phyloP scores from a whole-genome alignment of 1,140 invertebrate genomes.

The Asbolus verrucosus region DNA sequence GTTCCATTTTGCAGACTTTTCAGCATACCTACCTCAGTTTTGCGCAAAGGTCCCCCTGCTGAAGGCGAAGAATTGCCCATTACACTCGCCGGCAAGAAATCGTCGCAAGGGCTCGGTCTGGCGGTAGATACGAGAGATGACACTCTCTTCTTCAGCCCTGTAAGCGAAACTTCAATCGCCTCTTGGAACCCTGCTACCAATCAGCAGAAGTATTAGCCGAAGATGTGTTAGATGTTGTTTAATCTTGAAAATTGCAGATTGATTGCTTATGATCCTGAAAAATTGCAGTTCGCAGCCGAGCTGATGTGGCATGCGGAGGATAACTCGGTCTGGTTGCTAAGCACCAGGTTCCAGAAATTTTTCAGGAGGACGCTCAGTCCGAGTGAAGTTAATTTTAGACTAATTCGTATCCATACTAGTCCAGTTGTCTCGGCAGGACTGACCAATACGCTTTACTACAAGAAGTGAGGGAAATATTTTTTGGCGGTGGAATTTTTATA shows the following conservation, averaged over 20 bases:
- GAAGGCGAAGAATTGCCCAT: conserved; percentile 79
- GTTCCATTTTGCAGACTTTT: conserved; percentile 70
- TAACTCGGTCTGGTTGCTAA: conserved; percentile 76
- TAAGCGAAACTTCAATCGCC: conserved; percentile 82
- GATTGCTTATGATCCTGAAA: conserved; percentile 75
- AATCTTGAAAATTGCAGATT: conserved; percentile 67
- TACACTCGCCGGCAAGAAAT: conserved; percentile 81
- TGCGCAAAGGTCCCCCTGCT: conserved; percentile 76
- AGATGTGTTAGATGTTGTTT: neutral
- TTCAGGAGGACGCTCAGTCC: conserved; percentile 73
- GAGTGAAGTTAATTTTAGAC: conserved; percentile 73
- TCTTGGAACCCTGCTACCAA: conserved; percentile 80
- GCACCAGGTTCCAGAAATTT: conserved; percentile 82
- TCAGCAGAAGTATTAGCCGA: conserved; percentile 70
- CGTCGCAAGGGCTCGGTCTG: conserved; percentile 82
- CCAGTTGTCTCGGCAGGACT: conserved; percentile 9
- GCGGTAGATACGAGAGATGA: conserved; percentile 76
- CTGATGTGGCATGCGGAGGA: conserved; percentile 75
- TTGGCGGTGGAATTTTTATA: neutral
- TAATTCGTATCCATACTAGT: conserved; percentile 67
- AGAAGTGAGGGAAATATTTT: neutral
- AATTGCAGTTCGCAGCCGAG: conserved; percentile 81
- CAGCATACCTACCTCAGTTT: conserved; percentile 77
- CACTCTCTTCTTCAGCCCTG: conserved; percentile 78
- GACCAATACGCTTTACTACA: conserved; percentile 51